Base-by-base conservation (phyloP, 2,888 invertebrate genomes). In the Himalopsyche anomala region DNA sequence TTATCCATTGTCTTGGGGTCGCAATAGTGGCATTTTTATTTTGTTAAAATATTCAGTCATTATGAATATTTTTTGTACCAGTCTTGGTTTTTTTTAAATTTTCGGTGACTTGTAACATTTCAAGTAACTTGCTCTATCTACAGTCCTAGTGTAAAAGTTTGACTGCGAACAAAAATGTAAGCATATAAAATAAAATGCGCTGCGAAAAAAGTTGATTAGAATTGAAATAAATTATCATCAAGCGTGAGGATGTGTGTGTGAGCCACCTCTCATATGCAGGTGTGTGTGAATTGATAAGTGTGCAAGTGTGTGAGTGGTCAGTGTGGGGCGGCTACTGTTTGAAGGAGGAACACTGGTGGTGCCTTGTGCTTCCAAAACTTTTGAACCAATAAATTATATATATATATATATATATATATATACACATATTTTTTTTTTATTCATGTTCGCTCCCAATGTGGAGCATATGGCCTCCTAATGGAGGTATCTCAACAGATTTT, bases 181-280 rank as follows among this genome's bases (percentile, higher is more conserved):
- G 86, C 86, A 85, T 84, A 86, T 86, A 87, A 88, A 87, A 86
- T 86, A 88, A 88, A 88, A 88, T 88, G 88, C 87, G 87, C 85
- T 82, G 88, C 87, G 87, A 87, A 88, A 88, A 88, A 88, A 88
- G 88, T 88, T 88, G 88, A 88, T 88, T 88, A 88, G 88, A 87
- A 88, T 88, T 88, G 87, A 88, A 88, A 88, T 88, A 88, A 88
- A 88, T 88, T 88, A 88, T 88, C 87, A 87, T 87, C 88, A 88
- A 86, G 81, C 81, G 80, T 51, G 85, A 79, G 82, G n/a, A 80
- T 62, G 86, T 80, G 83, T 83, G 81, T 83, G 83, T 83, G 79
- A 40, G 83, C 51, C 38, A 38, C 62, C 38, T 56, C 69, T 42
- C 28, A n/a, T 79, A 40, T 83, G 38, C 51, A 17, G 62, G 83